Base-by-base conservation (phyloP, 37 sponge, comb jelly and placozoan genomes). In the Aplysina aerophoba region DNA sequence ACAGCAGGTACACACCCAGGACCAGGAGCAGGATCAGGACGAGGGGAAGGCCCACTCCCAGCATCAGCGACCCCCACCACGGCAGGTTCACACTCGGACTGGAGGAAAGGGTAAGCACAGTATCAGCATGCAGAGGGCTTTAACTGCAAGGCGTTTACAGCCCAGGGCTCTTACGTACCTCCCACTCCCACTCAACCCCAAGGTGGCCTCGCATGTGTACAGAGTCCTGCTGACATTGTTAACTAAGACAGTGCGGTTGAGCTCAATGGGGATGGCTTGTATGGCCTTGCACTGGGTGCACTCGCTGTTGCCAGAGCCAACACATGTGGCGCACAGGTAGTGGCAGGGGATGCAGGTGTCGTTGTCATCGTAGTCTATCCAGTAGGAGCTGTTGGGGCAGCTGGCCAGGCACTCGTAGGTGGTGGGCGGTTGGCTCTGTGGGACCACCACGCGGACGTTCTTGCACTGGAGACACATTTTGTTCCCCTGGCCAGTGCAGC, bases 231-330 rank as follows among this genome's bases (percentile, higher is more conserved):
- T 17, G 1, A 21, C 21, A 35, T 5, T 16, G 14, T 60, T 8
- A 3, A 44, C 50, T 11, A 44, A 8, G 50, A 44, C 8, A 11
- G 50, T 44, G 6, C 8, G 50, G 50, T 44, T 44, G 50, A 44
- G 50, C 8, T 11, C 6, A 44, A 44, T 44, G 50, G 50, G 50
- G 3, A 8, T 44, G 6, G 50, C 50, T 8, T 44, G 50, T 6
- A 38, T 39, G 24, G 78, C 30, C 79, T 82, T 28, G 83, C 90
- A 90, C 5, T 54, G 14, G 22, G 83, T 83, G 66, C 90, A 90
- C 73, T 86, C 83, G 14, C 34, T 82, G 37, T 63, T 37, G n/a
- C 86, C 87, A 3, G 87, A 82, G 17, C 78, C 90, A 34, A 88
- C 66, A 40, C 80, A 79, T 54, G 59, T n/a, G 53, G 33, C 41